Evolutionary conservation across 2,797 vertebrate genomes (phyloP), one percentile per base, ranked within the genome.

Genomic region (Phoxinus dragarum): DNA sequence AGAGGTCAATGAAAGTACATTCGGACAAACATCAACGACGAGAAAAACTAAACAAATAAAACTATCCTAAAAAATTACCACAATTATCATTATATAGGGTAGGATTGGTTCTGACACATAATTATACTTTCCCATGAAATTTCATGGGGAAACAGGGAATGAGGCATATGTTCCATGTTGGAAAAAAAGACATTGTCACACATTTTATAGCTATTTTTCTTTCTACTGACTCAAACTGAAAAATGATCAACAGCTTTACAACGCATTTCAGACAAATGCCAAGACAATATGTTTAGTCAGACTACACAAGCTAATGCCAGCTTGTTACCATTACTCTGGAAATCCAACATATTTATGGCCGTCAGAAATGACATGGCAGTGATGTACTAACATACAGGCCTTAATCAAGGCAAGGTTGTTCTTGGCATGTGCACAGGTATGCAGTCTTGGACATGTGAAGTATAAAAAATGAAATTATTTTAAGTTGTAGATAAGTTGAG

Each of bases 351-450:
- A 87, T 88, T 84, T 72, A 23, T 69, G 52, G 36, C 85, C 69
- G 73, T 81, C 54, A 54, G 61, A 85, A 87, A 84, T 87, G 68
- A 76, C 81, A 90, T 84, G 68, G 87, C 78, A 88, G 79, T 84
- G 80, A 88, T 84, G 78, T 27, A 54, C 88, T 90, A 86, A 88
- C 74, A 88, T 36, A 52, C 59, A 88, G 84, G 52, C 71, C 84
- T 80, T 88, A 88, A 91, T 89, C 84, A 90, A 84, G 85, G 64
- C 79, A 56, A 40, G 89, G 84, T 90, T 90, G 81, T 84, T 77
- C 23, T 90, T 92, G 90, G 90, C 89, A 86, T 52, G 72, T 69
- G 31, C 68, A 79, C 67, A 86, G 84, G 87, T 90, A 81, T 76
- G 75, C 84, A 87, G 42, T 66, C 73, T 82, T 89, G 87, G 54